Evolutionary conservation across 2,888 invertebrate genomes (phyloP).

Genomic region (Strigamia crassipes): DNA sequence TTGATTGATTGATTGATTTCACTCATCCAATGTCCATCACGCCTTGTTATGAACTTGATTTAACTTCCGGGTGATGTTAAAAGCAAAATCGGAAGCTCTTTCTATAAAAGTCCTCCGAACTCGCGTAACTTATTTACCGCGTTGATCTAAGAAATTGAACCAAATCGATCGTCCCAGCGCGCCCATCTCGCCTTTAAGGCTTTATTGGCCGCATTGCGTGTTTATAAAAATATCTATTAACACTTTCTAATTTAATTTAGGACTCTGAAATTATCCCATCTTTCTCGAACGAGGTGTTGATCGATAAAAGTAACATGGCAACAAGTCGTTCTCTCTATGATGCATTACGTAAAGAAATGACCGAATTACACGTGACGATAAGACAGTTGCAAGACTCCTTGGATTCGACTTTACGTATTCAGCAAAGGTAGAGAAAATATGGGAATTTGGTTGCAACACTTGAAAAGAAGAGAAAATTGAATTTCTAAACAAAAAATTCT

Average conservation of each 20-base stretch:
- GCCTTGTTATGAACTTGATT: too few relatives aligned
- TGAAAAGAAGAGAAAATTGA: too few relatives aligned
- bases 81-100: too few relatives aligned
- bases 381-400: conserved; percentile 84
- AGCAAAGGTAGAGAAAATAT: conserved; percentile 65
- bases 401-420: conserved; percentile 80
- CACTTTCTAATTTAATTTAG: conserved; percentile 49
- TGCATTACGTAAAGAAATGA: conserved; percentile 78
- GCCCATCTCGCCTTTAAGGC: not conserved
- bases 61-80: too few relatives aligned
- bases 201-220: not conserved
- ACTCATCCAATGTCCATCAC: too few relatives aligned
- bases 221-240: not conserved
- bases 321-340: conserved; percentile 76
- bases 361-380: conserved; percentile 82
- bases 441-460: not conserved
- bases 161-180: not conserved
- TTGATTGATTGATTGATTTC: too few relatives aligned
- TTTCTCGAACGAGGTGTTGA: conserved; percentile 80
- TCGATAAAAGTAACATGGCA: conserved; percentile 72
- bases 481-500: too few relatives aligned
- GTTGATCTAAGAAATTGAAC: not conserved
- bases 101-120: too few relatives aligned
- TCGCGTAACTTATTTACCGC: too few relatives aligned
- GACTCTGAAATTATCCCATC: conserved; percentile 65